These are phyloP conservation scores for Apis laboriosa DNA, from an alignment of 1,140 invertebrate species.

Conservation along the genomic window DNA sequence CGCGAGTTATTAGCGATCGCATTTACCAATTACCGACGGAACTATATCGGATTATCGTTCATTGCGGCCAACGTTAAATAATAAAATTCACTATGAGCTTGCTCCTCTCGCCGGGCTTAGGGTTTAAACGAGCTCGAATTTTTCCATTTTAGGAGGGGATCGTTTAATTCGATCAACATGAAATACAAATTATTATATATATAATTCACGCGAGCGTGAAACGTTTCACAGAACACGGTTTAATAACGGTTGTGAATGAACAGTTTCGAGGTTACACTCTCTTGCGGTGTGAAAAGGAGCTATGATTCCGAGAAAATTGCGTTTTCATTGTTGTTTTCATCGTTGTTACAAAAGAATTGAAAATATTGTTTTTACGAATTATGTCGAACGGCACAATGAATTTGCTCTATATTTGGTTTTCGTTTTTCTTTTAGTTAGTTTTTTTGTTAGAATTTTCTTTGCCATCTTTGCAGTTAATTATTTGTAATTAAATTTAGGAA, in stretches of 20 bases:
- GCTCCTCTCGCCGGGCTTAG: background rate
- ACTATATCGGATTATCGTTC: slow-evolving; percentile 17
- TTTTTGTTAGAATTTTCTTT: too few species aligned
- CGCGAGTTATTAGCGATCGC: slow-evolving; percentile 4
- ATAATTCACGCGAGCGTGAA: background rate
- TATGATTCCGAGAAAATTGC: too few species aligned
- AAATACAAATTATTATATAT: background rate
- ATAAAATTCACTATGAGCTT: background rate
- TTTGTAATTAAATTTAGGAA: too few species aligned
- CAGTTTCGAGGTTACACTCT: background rate
- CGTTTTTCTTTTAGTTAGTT: too few species aligned
- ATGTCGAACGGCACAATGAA: too few species aligned
- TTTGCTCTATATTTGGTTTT: too few species aligned
- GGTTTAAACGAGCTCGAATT: background rate
- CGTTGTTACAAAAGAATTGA: too few species aligned
- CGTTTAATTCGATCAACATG: background rate
- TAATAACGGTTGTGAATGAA: background rate
- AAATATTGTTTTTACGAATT: too few species aligned
- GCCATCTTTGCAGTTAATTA: too few species aligned
- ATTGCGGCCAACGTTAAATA: slow-evolving; percentile 1
- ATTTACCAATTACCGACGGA: slow-evolving; percentile 14
- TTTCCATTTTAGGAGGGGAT: background rate
- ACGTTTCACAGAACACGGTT: too few species aligned
- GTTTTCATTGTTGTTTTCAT: too few species aligned
- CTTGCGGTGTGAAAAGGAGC: too few species aligned